Conservation (phyloP, 2,888 invertebrate genomes). For the Brachyptera putata region DNA sequence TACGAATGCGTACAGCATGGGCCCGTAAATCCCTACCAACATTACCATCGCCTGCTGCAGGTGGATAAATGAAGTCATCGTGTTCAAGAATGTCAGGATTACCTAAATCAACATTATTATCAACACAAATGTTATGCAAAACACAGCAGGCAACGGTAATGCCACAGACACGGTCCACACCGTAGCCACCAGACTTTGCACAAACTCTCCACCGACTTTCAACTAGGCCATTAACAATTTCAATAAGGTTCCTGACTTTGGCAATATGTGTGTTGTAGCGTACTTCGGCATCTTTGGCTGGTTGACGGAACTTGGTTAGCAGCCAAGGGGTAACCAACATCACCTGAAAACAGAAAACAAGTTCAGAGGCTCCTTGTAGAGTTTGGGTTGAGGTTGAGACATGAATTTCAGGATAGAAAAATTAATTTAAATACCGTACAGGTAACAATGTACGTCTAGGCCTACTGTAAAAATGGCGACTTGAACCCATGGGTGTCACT, state of each 20-base stretch:
- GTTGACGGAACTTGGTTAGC: slow-evolving; percentile 6
- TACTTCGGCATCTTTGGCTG: not conserved
- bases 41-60: not conserved
- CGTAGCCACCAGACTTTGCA: slow-evolving; percentile 1
- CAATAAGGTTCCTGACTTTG: not conserved
- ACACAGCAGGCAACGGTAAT: slow-evolving; percentile 1
- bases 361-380: too few species aligned
- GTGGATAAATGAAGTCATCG: too few species aligned
- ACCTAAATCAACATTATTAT: not conserved
- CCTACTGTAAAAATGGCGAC: too few species aligned
- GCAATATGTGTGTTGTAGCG: not conserved
- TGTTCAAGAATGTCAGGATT: too few species aligned
- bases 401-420: too few species aligned
- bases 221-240: not conserved
- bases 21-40: not conserved
- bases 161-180: not conserved
- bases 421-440: too few species aligned
- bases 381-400: too few species aligned
- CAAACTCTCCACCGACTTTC: slow-evolving; percentile 8
- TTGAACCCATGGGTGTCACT: too few species aligned
- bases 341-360: not conserved
- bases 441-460: too few species aligned
- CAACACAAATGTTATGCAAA: not conserved
- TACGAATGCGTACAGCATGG: not conserved
- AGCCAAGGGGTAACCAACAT: not conserved